A percentile compares a stretch with the other conserved stretches of the same genome.
These are phyloP conservation scores for Lates calcarifer DNA, from an alignment of 2,113 vertebrate species.

Conservation along the genomic window DNA sequence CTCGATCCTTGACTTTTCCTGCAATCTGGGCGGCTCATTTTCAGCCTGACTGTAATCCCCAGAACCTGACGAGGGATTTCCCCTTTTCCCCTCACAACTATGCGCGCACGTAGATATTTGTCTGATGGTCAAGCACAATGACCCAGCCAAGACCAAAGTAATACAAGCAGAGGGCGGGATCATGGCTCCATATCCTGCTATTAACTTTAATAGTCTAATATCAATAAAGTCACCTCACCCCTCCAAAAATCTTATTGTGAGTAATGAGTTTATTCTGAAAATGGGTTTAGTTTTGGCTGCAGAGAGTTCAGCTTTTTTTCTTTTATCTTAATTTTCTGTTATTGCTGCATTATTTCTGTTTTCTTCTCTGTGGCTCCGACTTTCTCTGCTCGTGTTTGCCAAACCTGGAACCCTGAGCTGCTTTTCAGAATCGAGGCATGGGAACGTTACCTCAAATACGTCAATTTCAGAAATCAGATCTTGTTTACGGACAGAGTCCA, in stretches of 20 bases:
- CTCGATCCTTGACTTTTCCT: constrained; percentile 40
- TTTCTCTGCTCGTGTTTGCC: constrained; percentile 49
- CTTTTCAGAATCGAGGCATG: constrained; percentile 49
- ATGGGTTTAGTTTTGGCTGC: constrained; percentile 15
- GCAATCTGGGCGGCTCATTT: constrained; percentile 14
- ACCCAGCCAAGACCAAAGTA: constrained; percentile 39
- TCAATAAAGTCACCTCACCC: constrained; percentile 25
- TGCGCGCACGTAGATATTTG: constrained; percentile 2
- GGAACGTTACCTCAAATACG: constrained; percentile 65
- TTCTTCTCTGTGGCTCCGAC: constrained; percentile 24
- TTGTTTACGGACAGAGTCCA: constrained; percentile 68
- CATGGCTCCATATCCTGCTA: constrained; percentile 46
- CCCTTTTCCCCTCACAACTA: neutral
- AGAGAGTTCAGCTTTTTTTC: neutral
- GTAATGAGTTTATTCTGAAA: constrained; percentile 11
- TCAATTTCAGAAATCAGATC: constrained; percentile 75
- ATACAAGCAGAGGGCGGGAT: constrained; percentile 36
- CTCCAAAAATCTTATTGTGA: constrained; percentile 7
- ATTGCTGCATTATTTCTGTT: constrained; percentile 24
- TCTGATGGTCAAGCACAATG: constrained; percentile 29
- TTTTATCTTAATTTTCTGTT: neutral
- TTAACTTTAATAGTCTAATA: constrained; percentile 57
- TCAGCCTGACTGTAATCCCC: constrained; percentile 23
- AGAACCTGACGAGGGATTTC: constrained; percentile 35
- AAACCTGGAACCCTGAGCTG: constrained; percentile 54